A percentile compares a stretch with the other conserved stretches of the same genome.
These are phyloP conservation scores for Toxotes jaculatrix DNA, from an alignment of 2,113 vertebrate species.

Conservation along the genomic window DNA sequence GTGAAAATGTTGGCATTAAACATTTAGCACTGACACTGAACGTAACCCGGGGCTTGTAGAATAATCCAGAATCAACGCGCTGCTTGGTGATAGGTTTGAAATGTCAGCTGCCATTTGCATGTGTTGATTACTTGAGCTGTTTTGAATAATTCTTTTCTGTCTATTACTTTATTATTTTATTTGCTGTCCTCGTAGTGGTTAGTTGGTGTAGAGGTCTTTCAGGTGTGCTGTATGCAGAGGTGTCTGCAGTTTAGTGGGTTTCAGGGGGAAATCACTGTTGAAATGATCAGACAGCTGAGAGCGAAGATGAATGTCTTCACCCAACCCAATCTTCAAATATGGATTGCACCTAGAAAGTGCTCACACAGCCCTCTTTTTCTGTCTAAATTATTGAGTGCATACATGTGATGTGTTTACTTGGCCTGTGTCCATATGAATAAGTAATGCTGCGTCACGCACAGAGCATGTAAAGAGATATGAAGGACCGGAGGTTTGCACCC, in stretches of 20 bases:
- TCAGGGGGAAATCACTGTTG: background rate
- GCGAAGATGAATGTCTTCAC: conserved; percentile 2
- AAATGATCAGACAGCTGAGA: conserved; percentile 34
- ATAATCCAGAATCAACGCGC: background rate
- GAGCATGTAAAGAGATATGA: conserved; percentile 37
- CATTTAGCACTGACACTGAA: too few relatives aligned
- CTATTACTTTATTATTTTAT: background rate
- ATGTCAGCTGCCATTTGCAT: background rate
- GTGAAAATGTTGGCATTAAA: background rate
- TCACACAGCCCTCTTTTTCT: conserved; percentile 27
- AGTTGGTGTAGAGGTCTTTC: too few relatives aligned
- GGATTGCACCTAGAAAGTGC: conserved; percentile 53
- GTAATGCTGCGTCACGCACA: conserved; percentile 49
- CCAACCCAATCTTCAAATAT: conserved; percentile 36
- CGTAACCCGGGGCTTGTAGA: background rate
- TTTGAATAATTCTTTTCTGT: background rate
- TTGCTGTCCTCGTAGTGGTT: too few relatives aligned
- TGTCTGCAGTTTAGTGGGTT: conserved; percentile 2
- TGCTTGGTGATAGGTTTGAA: background rate
- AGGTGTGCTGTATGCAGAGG: background rate
- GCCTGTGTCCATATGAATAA: conserved; percentile 65
- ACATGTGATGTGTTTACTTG: conserved; percentile 73
- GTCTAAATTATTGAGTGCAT: conserved; percentile 72
- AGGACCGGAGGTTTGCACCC: background rate
- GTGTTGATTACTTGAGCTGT: background rate